Evolutionary conservation across 1,140 invertebrate genomes (phyloP), one percentile per base, ranked within the genome.

Genomic region (Meloidogyne floridensis): DNA sequence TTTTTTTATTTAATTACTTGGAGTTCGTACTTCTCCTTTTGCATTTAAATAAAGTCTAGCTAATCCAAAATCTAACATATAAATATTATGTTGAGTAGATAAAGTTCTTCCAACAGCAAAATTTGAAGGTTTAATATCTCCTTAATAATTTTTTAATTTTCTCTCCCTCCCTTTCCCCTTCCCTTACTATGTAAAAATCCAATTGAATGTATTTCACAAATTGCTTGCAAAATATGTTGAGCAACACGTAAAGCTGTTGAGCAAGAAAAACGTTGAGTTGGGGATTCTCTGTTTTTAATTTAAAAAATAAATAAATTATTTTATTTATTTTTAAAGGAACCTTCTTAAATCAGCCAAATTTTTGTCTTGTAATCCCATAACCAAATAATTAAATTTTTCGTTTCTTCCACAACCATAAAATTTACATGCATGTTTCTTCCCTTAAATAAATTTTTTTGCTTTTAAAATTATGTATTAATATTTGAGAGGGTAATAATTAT

Each of bases 51-150:
- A 99, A 91, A 99, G 97, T 9, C 98, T 92, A 43, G 98, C 97
- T 65, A 99, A 91, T 47, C 98, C 98, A 92, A 99, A 99, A 92
- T 99, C 98, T 85, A 99, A 92, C 97, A 99, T 99, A 91, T 96
- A 99, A 8, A 99, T 97, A 84, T 94, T 94, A 80, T 95, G 93
- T 90, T 93, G 93, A 88, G 95, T 96, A 84, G 94, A 93, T 73
- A 94, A 93, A 88, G 95, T 93, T n/a, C 96, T 93, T 56, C 97
- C 98, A 91, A 99, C 96, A 76, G 97, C 96, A 93, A 99, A 99
- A 92, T 99, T 99, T 84, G 97, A 99, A 95, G 80, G 80, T 54
- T 80, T 80, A 7, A 80, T 53, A 51, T 80, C 80, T 20, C 77
- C 80, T 80, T 2, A 81, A 11, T 10, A 42, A 15, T 8, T n/a